These are phyloP conservation scores for Bolinopsis microptera DNA, from an alignment of 37 sponge, comb jelly and placozoan genomes.

Conservation along the genomic window DNA sequence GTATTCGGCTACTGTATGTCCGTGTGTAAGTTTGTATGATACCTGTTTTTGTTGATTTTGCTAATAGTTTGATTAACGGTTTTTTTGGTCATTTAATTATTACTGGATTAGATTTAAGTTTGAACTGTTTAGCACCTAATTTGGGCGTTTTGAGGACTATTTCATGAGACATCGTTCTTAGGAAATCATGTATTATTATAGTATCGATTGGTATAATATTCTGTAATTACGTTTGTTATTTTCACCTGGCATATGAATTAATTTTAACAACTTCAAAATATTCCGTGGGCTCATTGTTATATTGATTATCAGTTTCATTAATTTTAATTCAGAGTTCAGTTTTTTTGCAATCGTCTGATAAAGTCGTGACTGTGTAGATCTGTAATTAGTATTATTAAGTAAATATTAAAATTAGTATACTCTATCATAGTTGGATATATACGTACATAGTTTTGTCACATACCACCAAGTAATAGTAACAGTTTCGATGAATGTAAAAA, in stretches of 20 bases:
- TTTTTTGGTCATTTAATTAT: background rate
- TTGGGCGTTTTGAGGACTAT: background rate
- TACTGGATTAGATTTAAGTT: background rate
- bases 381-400: background rate
- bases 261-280: background rate
- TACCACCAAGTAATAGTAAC: too few species aligned
- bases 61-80: background rate
- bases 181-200: background rate
- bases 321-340: background rate
- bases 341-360: background rate
- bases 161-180: too few species aligned
- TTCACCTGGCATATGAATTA: background rate
- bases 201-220: background rate
- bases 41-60: background rate
- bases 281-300: background rate
- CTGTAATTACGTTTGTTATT: background rate
- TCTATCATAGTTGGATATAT: too few species aligned
- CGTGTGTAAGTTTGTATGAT: background rate
- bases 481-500: too few species aligned
- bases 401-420: background rate
- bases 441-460: too few species aligned
- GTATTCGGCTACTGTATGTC: background rate
- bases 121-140: background rate
- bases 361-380: background rate
- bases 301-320: background rate